These are phyloP conservation scores for Nomada goodeniana DNA, from an alignment of 2,888 invertebrate genomes.

Conservation along the genomic window DNA sequence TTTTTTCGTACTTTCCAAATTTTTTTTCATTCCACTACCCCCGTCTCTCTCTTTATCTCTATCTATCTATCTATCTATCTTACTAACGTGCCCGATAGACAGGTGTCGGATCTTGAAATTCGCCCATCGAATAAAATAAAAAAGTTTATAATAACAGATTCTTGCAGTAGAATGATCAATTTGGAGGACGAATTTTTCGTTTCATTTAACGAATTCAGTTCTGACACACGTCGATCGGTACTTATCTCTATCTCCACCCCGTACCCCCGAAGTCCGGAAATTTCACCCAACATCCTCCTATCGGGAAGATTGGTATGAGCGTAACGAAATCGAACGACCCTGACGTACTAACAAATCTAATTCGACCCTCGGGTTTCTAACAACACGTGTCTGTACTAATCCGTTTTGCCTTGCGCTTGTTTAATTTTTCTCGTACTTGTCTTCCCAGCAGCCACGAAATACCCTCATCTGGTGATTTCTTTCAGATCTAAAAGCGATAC, in stretches of 20 bases:
- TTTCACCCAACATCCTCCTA: conserved; percentile 39
- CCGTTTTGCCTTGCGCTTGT: conserved; percentile 34
- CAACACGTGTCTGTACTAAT: conserved; percentile 18
- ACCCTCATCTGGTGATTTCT: conserved; percentile 81
- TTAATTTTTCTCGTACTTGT: conserved; percentile 51
- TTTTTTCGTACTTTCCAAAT: conserved; percentile 62
- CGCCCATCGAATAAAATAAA: not conserved
- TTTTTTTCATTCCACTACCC: conserved; percentile 62
- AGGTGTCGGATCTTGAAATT: conserved; percentile 20
- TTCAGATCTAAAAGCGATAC: conserved; percentile 84
- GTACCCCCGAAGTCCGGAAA: not conserved
- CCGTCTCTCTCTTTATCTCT: too few species aligned
- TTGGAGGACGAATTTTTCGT: not conserved
- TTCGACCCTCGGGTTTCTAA: conserved; percentile 17
- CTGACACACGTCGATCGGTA: conserved; percentile 7
- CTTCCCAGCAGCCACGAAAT: conserved; percentile 57
- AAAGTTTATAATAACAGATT: too few species aligned
- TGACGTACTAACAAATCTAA: conserved; percentile 31
- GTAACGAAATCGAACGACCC: not conserved
- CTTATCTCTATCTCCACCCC: not conserved
- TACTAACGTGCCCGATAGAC: conserved; percentile 20
- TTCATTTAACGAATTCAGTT: not conserved
- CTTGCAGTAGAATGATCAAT: too few species aligned
- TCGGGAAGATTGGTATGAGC: conserved; percentile 63
- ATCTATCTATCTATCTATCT: not conserved